phyloP scores from a whole-genome alignment of 1,140 invertebrate genomes.

The Danaus plexippus region DNA sequence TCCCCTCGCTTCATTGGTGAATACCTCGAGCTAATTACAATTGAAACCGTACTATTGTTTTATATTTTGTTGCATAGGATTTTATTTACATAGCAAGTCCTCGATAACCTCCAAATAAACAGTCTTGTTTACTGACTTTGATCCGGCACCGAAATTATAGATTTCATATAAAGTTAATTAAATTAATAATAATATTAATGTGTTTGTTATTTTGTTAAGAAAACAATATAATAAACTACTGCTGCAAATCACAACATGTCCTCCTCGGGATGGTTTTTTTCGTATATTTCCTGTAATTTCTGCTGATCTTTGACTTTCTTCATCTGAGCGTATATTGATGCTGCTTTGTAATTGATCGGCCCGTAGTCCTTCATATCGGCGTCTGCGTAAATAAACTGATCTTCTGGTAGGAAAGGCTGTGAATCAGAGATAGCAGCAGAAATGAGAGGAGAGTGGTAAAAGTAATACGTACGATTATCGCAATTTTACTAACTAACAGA shows the following conservation, averaged over 20 bases:
- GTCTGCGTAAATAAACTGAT: slow-evolving; percentile 90
- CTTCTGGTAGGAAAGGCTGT: slow-evolving; percentile 82
- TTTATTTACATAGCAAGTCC: too few relatives aligned
- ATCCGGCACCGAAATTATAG: too few relatives aligned
- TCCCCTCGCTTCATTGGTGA: too few relatives aligned
- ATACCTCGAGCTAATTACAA: too few relatives aligned
- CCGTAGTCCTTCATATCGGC: slow-evolving; percentile 90
- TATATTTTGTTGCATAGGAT: too few relatives aligned
- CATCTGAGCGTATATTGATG: slow-evolving; percentile 81
- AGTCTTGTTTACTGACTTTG: too few relatives aligned
- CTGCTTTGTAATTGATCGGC: slow-evolving; percentile 91
- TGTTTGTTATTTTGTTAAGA: background rate
- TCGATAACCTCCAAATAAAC: too few relatives aligned
- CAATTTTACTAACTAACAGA: slow-evolving; percentile 1
- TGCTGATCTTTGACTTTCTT: slow-evolving; percentile 76
- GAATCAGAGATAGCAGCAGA: slow-evolving; percentile 27
- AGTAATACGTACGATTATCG: background rate
- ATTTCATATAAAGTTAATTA: too few relatives aligned
- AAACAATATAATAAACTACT: background rate
- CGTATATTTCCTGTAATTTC: slow-evolving; percentile 58
- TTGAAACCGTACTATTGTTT: too few relatives aligned
- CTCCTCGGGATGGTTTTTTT: slow-evolving; percentile 50
- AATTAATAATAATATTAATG: too few relatives aligned
- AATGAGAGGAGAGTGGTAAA: too few relatives aligned
- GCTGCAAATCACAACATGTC: slow-evolving; percentile 48